Conservation (phyloP, 2,888 invertebrate species). For the Bombylius discolor region DNA sequence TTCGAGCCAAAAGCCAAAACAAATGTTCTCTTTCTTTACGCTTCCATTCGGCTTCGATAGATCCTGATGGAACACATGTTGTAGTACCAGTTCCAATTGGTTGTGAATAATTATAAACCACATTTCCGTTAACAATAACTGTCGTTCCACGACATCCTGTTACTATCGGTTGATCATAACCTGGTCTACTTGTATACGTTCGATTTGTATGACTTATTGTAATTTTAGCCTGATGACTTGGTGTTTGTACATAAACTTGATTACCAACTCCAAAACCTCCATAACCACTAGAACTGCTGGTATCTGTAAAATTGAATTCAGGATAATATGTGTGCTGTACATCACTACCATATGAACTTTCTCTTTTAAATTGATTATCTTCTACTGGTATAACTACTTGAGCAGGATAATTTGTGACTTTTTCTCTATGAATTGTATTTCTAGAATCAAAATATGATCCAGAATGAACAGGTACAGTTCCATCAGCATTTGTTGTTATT, state of each 20-base stretch:
- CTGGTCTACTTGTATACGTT: constrained; percentile 23
- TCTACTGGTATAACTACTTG: constrained; percentile 16
- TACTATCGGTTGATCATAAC: constrained; percentile 23
- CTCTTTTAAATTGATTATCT: constrained; percentile 1
- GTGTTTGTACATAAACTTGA: constrained; percentile 14
- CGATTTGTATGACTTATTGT: constrained; percentile 25
- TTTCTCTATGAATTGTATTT: background rate
- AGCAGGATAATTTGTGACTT: constrained; percentile 27
- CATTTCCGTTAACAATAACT: constrained; percentile 28
- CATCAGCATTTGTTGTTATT: constrained; percentile 10
- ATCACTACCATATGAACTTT: constrained; percentile 11
- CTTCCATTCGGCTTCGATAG: constrained; percentile 29
- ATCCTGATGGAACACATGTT: constrained; percentile 11
- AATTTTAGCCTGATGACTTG: constrained; percentile 18
- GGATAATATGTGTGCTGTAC: constrained; percentile 1
- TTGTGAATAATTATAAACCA: constrained; percentile 25
- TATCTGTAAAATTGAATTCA: constrained; percentile 2
- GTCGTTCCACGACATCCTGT: constrained; percentile 26
- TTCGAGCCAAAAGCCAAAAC: constrained; percentile 27
- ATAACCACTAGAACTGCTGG: constrained; percentile 4
- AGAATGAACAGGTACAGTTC: background rate
- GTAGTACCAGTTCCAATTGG: constrained; percentile 26
- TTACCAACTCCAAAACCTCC: constrained; percentile 6
- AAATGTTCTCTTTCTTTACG: constrained; percentile 31
- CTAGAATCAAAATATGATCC: constrained; percentile 13